Percentiles rank a stretch among this genome's conserved stretches.
These are phyloP conservation scores for Hippocampus kuda DNA, from an alignment of 2,797 vertebrate genomes.

Conservation along the genomic window DNA sequence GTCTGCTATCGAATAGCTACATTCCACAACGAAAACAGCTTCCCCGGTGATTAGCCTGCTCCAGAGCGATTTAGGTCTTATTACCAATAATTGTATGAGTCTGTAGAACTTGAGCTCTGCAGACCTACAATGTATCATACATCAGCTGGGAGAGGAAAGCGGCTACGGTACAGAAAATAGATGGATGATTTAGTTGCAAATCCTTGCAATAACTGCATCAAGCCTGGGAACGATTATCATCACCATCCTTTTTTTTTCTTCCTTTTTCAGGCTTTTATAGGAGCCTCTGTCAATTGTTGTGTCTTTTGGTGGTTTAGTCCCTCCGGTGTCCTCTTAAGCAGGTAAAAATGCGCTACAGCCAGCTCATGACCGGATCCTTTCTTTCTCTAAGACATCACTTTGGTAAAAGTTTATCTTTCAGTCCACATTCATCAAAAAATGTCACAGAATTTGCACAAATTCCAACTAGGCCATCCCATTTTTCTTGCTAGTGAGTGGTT, in stretches of 20 bases:
- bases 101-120: constrained; percentile 11
- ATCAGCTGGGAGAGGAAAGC: background rate
- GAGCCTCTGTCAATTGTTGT: background rate
- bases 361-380: too few relatives aligned
- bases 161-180: too few relatives aligned
- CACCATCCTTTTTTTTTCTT: background rate
- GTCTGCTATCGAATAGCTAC: background rate
- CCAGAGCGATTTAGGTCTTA: constrained; percentile 26
- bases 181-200: too few relatives aligned
- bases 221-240: background rate
- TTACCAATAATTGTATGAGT: constrained; percentile 17
- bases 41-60: constrained; percentile 13
- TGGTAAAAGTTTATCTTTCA: background rate
- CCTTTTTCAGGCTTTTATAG: background rate
- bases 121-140: constrained; percentile 1
- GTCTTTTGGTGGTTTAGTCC: background rate
- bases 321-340: background rate
- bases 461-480: background rate
- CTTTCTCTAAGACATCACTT: too few relatives aligned
- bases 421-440: background rate
- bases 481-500: background rate
- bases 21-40: constrained; percentile 17
- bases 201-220: background rate
- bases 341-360: too few relatives aligned
- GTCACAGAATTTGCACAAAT: background rate